Evolutionary conservation across 2,113 vertebrate species (phyloP).

Genomic region (Chroicocephalus ridibundus): DNA sequence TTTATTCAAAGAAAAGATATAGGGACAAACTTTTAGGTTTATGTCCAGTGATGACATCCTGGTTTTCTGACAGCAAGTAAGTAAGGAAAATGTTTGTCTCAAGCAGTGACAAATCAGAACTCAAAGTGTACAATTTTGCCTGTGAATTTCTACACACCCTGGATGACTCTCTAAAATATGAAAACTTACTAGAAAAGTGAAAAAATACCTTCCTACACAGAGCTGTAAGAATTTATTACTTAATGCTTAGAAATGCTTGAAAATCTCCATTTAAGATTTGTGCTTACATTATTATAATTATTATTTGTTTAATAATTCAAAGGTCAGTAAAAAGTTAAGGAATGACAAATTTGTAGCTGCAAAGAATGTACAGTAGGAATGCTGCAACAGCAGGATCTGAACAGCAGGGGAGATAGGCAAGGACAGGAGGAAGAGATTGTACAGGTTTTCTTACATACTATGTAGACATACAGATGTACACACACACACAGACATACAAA

Average conservation of each 20-base stretch:
- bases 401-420: not conserved
- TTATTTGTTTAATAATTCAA: not conserved
- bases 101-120: not conserved
- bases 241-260: not conserved
- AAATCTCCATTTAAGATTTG: not conserved
- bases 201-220: not conserved
- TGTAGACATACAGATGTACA: not conserved
- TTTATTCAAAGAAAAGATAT: not conserved
- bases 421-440: not conserved
- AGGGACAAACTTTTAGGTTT: not conserved
- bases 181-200: not conserved
- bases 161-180: not conserved
- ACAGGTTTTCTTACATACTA: not conserved
- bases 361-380: not conserved
- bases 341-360: not conserved
- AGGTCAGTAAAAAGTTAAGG: not conserved
- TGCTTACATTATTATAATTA: not conserved
- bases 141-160: not conserved
- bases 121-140: not conserved
- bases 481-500: not conserved
- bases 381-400: not conserved
- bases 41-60: not conserved
- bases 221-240: not conserved
- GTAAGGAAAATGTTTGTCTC: not conserved
- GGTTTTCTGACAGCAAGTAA: not conserved